Percentiles rank a stretch among this genome's conserved stretches.
These are phyloP conservation scores for Distichodus sexfasciatus DNA, from an alignment of 2,797 vertebrate genomes.

Conservation along the genomic window DNA sequence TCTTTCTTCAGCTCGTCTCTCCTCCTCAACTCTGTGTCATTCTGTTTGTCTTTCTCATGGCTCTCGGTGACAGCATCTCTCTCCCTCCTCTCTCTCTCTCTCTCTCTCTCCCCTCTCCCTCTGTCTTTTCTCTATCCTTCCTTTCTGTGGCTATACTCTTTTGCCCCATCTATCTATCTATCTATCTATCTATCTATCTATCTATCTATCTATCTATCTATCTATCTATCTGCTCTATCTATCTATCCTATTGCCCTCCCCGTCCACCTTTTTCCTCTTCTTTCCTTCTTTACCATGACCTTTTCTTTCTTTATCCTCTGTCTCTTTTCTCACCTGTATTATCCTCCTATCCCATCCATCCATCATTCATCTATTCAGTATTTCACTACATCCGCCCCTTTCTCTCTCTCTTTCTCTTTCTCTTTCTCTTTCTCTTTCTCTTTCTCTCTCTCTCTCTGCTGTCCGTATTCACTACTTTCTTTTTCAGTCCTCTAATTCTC, in stretches of 20 bases:
- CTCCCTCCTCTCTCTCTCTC: neutral
- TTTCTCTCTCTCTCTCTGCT: neutral
- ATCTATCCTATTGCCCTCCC: neutral
- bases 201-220: neutral
- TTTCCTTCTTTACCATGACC: neutral
- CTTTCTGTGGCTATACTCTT: slow-evolving; percentile 33
- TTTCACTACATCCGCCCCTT: neutral
- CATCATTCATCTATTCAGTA: too few relatives aligned
- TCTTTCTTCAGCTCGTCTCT: neutral
- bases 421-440: neutral
- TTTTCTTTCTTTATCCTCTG: neutral
- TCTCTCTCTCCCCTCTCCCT: neutral
- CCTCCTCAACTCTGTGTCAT: slow-evolving; percentile 7
- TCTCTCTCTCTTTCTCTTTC: neutral
- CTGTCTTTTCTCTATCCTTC: slow-evolving; percentile 18
- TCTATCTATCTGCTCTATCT: neutral
- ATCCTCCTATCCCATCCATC: too few relatives aligned
- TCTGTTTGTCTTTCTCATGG: slow-evolving; percentile 59
- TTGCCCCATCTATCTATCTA: neutral
- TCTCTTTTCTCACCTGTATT: neutral
- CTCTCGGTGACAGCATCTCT: slow-evolving; percentile 21
- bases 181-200: neutral
- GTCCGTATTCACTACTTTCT: neutral
- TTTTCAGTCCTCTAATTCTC: too few relatives aligned
- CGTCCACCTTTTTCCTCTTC: neutral